phyloP scores from a whole-genome alignment of 1,140 invertebrate species.

The Drosophila rufa region DNA sequence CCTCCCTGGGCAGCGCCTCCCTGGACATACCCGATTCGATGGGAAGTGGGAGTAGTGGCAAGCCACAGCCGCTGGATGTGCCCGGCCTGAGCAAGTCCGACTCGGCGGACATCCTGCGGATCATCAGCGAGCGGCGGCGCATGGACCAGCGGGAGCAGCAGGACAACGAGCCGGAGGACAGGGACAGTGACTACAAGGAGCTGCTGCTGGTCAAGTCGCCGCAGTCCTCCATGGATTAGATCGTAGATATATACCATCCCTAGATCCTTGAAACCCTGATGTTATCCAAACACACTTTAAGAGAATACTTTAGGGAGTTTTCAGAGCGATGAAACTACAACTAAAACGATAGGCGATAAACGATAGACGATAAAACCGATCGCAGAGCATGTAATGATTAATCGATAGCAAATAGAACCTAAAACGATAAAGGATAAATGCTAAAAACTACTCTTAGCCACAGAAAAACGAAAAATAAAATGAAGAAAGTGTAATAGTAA shows the following conservation, averaged over 20 bases:
- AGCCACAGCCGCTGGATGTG: not conserved
- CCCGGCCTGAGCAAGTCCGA: conserved; percentile 69
- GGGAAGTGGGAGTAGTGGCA: not conserved
- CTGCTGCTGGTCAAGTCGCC: conserved; percentile 81
- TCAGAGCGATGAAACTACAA: conserved; percentile 50
- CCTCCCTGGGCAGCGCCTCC: conserved; percentile 18
- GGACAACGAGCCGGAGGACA: conserved; percentile 40
- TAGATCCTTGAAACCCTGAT: not conserved
- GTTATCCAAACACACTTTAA: conserved; percentile 13
- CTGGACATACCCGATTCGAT: conserved; percentile 17
- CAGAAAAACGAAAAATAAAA: not conserved
- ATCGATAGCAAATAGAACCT: conserved; percentile 35
- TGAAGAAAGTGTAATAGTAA: conserved; percentile 16
- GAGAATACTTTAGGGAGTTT: conserved; percentile 67
- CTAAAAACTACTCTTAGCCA: conserved; percentile 46
- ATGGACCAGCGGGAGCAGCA: conserved; percentile 78
- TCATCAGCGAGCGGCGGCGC: conserved; percentile 81
- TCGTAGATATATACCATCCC: not conserved
- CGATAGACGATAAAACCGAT: conserved; percentile 27
- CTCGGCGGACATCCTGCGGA: conserved; percentile 81
- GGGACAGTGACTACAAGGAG: conserved; percentile 82
- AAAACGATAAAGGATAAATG: conserved; percentile 30
- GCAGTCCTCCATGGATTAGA: conserved; percentile 78
- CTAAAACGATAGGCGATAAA: conserved; percentile 45
- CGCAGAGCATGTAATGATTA: conserved; percentile 29